A percentile compares a stretch with the other conserved stretches of the same genome.
These are phyloP conservation scores for Oscheius sp. DNA, from an alignment of 2,888 invertebrate genomes.

Conservation along the genomic window DNA sequence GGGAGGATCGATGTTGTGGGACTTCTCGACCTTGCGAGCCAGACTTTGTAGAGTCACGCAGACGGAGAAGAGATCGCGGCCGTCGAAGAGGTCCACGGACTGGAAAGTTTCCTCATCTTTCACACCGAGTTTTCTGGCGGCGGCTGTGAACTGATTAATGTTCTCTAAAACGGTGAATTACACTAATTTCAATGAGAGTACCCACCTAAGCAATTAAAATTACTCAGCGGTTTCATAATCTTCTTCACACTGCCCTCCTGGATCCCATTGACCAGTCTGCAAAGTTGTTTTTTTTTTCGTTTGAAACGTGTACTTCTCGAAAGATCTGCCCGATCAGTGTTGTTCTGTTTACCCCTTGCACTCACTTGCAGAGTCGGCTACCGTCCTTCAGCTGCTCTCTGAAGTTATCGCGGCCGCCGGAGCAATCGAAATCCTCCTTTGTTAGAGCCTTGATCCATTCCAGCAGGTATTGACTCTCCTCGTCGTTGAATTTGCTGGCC, in stretches of 20 bases:
- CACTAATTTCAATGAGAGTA: too few relatives aligned
- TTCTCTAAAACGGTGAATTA: constrained; percentile 84
- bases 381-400: constrained; percentile 90
- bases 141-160: constrained; percentile 91
- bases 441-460: constrained; percentile 84
- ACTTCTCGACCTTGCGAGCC: constrained; percentile 66
- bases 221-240: constrained; percentile 89
- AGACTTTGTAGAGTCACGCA: constrained; percentile 67
- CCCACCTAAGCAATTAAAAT: constrained; percentile 83
- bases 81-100: constrained; percentile 96
- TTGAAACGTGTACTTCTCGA: too few relatives aligned
- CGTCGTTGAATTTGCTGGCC: constrained; percentile 95
- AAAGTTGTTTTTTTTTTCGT: background rate
- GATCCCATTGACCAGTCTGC: constrained; percentile 86
- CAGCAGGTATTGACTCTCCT: constrained; percentile 89
- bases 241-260: constrained; percentile 89
- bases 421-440: constrained; percentile 82
- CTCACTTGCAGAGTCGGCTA: constrained; percentile 87
- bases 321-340: background rate
- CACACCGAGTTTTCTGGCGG: constrained; percentile 87
- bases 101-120: constrained; percentile 89
- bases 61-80: constrained; percentile 93
- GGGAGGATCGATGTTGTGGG: constrained; percentile 60
- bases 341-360: background rate
- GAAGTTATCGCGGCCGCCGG: constrained; percentile 92